Base-by-base conservation (phyloP, 2,113 vertebrate genomes). In the Bujurquina vittata region DNA sequence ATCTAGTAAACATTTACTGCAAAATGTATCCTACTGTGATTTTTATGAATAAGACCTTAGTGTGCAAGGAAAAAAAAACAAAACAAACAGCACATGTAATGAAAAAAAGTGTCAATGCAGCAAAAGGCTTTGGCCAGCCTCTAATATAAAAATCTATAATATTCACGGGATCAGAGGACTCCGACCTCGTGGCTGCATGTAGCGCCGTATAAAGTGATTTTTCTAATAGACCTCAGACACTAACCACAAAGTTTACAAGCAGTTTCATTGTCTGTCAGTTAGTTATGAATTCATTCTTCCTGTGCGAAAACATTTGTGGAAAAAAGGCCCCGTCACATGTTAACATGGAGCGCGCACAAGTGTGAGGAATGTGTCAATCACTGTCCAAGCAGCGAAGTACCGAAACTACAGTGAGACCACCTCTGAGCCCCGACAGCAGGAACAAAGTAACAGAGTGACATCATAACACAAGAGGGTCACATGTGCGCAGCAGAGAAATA, bases 121-220 rank as follows among this genome's bases (percentile, higher is more conserved):
- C 73, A n/a, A 1, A 74, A 43, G 7, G 61, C 54, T 77, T 56
- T 22, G 57, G 26, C 35, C 29, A 63, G 31, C 59, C 31, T 67
- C n/a, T 67, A 43, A 81, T 77, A 78, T 78, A 43, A 81, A 33
- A 79, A 77, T 72, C 75, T 84, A 55, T 73, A 88, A 80, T 84
- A 89, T 89, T 84, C 67, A 92, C 81, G 49, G 69, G 74, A 54
- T 72, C 65, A 49, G 60, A 73, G 77, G 46, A 29, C 23, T 37
- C 37, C 33, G 61, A 56, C 43, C 77, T 58, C 23, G 3, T 12
- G 54, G 14, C 23, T 43, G 10, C 55, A 33, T 55, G 11, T 1
- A 1, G 46, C 59, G 72, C 26, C 83, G 58, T 40, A 33, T 56
- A 8, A 59, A 26, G 56, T 2, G 56, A 14, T 10, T 22, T 72